Conservation (phyloP, 2,888 invertebrate species). For the Dugesia japonica region DNA sequence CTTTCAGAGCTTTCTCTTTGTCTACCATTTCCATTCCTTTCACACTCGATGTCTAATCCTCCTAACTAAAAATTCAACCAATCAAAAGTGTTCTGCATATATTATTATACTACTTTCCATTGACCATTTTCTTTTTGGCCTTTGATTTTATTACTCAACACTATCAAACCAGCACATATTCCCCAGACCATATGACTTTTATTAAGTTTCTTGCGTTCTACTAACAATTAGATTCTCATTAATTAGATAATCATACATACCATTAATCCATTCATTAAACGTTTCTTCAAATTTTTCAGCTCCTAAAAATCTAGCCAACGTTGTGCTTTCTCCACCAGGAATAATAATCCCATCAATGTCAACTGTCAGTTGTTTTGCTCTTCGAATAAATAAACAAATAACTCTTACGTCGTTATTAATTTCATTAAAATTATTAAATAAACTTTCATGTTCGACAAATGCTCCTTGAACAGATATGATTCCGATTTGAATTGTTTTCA, state of each 20-base stretch:
- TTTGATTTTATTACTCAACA: slow-evolving; percentile 39
- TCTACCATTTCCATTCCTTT: neutral
- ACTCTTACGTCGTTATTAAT: neutral
- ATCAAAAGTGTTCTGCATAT: no score
- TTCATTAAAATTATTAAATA: slow-evolving; percentile 25
- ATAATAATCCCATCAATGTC: slow-evolving; percentile 40
- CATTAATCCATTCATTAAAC: slow-evolving; percentile 29
- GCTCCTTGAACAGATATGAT: slow-evolving; percentile 43
- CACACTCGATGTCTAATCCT: neutral
- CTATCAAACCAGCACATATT: slow-evolving; percentile 43
- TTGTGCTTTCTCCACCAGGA: slow-evolving; percentile 44
- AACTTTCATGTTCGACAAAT: slow-evolving; percentile 39
- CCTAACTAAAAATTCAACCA: neutral
- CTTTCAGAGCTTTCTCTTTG: neutral
- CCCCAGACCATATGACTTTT: slow-evolving; percentile 39
- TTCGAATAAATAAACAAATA: slow-evolving; percentile 7
- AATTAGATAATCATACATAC: slow-evolving; percentile 13
- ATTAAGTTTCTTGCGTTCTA: neutral
- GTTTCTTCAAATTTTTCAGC: slow-evolving; percentile 36
- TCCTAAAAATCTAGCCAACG: slow-evolving; percentile 40
- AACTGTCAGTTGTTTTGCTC: slow-evolving; percentile 31
- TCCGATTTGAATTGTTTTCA: slow-evolving; percentile 36
- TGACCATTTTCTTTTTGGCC: slow-evolving; percentile 41
- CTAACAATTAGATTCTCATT: neutral
- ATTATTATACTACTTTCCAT: slow-evolving; percentile 38